Evolutionary conservation across 2,113 vertebrate genomes (phyloP), one percentile per base, ranked within the genome.

Genomic region (Myxocyprinus asiaticus): DNA sequence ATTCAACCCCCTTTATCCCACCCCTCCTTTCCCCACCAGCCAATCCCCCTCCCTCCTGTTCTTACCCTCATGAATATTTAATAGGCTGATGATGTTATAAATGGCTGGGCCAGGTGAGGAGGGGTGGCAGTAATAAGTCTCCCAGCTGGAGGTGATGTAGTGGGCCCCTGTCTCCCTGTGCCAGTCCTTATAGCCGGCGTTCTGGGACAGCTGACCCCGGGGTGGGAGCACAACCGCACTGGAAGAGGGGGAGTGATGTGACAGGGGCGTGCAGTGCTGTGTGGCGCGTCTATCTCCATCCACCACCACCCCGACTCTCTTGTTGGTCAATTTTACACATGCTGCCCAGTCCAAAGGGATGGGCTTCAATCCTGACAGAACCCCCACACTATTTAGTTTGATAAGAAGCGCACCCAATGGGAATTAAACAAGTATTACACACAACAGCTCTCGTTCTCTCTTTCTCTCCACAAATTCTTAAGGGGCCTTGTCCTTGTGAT

Each of bases 251-350:
- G 92, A 93, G 94, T 92, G 94, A 95, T 94, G 90, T 95, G 96
- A 96, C 97, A 96, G 94, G 94, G 95, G 94, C 94, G 89, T 91
- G 93, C 94, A 93, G 78, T 48, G 48, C 66, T 10, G 95, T 94
- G 94, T 92, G 91, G 92, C 86, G 93, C 94, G 68, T 15, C 42
- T 47, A 47, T 53, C 33, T 59, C 50, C 47, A 33, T 45, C 43
- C 43, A 73, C 56, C 66, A 78, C 74, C 77, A 79, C 78, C 95
- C 94, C 90, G 95, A 96, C 96, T 92, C 95, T 92, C 92, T 97
- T 98, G 97, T 98, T 95, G 95, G 93, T 94, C 93, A 93, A 99
- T 99, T 99, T 99, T 98, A 98, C 97, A 99, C 97, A 95, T 93
- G 91, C 95, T 94, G 94, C 94, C 90, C 66, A 11, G 88, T 89